phyloP scores from a whole-genome alignment of 2,888 invertebrate genomes.

The Petrolisthes cinctipes region DNA sequence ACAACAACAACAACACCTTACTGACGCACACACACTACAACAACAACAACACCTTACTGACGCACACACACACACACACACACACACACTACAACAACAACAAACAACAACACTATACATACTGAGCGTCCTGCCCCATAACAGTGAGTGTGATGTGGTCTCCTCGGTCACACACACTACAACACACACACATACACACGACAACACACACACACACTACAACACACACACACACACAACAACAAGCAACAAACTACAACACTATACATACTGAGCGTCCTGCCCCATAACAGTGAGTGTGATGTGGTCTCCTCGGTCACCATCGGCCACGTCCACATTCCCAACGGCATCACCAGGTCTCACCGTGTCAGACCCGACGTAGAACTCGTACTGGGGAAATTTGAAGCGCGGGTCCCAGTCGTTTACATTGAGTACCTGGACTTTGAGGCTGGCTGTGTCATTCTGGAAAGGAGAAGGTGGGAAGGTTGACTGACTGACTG shows the following conservation, averaged over 20 bases:
- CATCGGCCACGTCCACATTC: conserved; percentile 87
- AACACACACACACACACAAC: not conserved
- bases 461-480: conserved; percentile 74
- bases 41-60: too few species aligned
- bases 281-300: conserved; percentile 80
- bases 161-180: conserved; percentile 83
- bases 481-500: too few species aligned
- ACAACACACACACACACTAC: too few species aligned
- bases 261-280: conserved; percentile 75
- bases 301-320: conserved; percentile 83
- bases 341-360: conserved; percentile 71
- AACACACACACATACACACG: too few species aligned
- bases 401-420: conserved; percentile 94
- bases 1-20: too few species aligned
- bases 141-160: conserved; percentile 82
- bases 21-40: too few species aligned
- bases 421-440: conserved; percentile 87
- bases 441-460: conserved; percentile 84
- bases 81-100: too few species aligned
- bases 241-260: not conserved
- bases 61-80: too few species aligned
- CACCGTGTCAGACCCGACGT: conserved; percentile 67
- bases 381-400: conserved; percentile 87
- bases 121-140: conserved; percentile 80
- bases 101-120: conserved; percentile 43